A percentile compares a stretch with the other conserved stretches of the same genome.
These are phyloP conservation scores for Oryzias javanicus DNA, from an alignment of 2,113 vertebrate species.

Conservation along the genomic window DNA sequence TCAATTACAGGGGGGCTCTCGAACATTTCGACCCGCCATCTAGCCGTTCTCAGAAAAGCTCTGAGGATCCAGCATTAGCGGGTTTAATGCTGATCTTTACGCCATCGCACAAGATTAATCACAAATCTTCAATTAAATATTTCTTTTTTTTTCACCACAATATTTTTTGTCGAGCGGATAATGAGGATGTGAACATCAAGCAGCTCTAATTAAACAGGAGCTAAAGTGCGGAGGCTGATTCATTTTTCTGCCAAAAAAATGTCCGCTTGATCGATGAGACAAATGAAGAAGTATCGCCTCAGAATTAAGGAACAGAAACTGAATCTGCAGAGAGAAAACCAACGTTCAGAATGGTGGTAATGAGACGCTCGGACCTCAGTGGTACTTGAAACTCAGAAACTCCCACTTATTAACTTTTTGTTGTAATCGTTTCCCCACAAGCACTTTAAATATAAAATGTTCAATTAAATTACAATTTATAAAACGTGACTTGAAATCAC, in stretches of 20 bases:
- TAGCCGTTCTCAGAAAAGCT: conserved; percentile 14
- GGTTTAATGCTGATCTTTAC: not conserved
- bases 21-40: conserved; percentile 24
- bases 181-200: conserved; percentile 4
- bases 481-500: too few relatives aligned
- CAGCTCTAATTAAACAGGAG: conserved; percentile 10
- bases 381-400: too few relatives aligned
- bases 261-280: not conserved
- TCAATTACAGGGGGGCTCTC: conserved; percentile 24
- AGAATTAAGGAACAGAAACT: not conserved
- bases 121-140: not conserved
- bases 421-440: too few relatives aligned
- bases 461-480: too few relatives aligned
- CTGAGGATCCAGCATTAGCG: not conserved
- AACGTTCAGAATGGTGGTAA: too few relatives aligned
- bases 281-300: not conserved
- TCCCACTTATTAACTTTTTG: too few relatives aligned
- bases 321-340: not conserved
- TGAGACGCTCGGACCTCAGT: too few relatives aligned
- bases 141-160: not conserved
- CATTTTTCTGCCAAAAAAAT: not conserved
- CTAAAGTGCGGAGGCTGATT: not conserved
- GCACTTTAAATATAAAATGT: too few relatives aligned
- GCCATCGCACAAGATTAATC: not conserved
- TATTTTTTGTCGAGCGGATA: conserved; percentile 1